Base-by-base conservation (phyloP, 2,888 invertebrate species). In the Cyaniris semiargus region DNA sequence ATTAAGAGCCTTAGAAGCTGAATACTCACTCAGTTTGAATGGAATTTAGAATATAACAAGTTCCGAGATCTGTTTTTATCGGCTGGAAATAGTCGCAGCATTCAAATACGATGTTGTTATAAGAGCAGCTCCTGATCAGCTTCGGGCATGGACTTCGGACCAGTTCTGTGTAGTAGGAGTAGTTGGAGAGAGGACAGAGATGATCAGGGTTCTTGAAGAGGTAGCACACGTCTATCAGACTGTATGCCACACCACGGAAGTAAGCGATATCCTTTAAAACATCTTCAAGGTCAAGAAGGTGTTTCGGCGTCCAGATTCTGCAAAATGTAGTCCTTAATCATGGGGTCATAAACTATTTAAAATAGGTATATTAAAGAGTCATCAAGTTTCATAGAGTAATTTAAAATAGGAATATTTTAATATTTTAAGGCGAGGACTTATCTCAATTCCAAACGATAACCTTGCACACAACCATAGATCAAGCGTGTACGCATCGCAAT, bases 211-310 rank as follows among this genome's bases (percentile, higher is more conserved):
- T 86, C 7, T 85, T 83, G 2, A 90, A 86, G 0, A 90, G 88
- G 18, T 95, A 94, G 83, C 96, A 96, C 31, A 95, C 92, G 80
- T 95, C 95, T 0, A 96, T 87, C 0, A 96, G 95, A 80, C 95
- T 95, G 85, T 95, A 96, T n/a, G 95, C 94, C 3, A 95, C 89
- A 1, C 96, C 96, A 5, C 95, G 95, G 84, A 95, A 97, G 86
- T 95, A 97, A 0, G 95, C 95, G 60, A 96, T 94, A 85, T 97
- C 96, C 83, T 95, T 95, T 0, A 97, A 89, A 0, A 96, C 95
- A 83, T 96, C 96, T 84, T 97, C 96, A 38, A 97, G 86, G 79
- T 96, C 96, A 78, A 95, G 94, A 80, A 96, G 95, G 81, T 96
- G 96, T 3, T 95, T 94, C 18, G 94, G 91, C 1, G 96, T 95